Conservation (phyloP, 2,888 invertebrate species). For the Sinopyrophorus schimmeli region DNA sequence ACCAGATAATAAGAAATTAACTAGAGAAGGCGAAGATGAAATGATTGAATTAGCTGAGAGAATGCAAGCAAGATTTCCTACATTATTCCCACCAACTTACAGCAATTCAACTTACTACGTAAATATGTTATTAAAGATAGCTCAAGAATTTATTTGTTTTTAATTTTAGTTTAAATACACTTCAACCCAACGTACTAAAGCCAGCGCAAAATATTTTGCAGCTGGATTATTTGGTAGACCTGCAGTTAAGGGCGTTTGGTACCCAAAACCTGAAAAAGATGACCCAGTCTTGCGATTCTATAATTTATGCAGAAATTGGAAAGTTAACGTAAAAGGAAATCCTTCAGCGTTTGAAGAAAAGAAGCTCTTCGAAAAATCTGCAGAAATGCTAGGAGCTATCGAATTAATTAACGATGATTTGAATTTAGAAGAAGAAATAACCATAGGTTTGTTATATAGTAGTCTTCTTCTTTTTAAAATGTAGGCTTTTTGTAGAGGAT, state of each 20-base stretch:
- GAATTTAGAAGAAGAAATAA: conserved; percentile 57
- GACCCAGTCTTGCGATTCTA: conserved; percentile 54
- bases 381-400: conserved; percentile 59
- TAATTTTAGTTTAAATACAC: conserved; percentile 73
- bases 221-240: conserved; percentile 74
- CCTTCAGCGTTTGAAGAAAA: conserved; percentile 42
- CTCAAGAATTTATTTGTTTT: conserved; percentile 11
- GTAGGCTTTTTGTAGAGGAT: conserved; percentile 61
- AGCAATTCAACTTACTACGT: conserved; percentile 31
- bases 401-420: conserved; percentile 63
- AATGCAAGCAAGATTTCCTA: conserved; percentile 72
- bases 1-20: conserved; percentile 59
- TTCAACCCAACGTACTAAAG: conserved; percentile 72
- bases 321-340: conserved; percentile 46
- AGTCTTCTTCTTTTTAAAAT: no score
- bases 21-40: conserved; percentile 77
- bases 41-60: conserved; percentile 72
- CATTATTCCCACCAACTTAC: conserved; percentile 64
- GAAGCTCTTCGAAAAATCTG: conserved; percentile 43
- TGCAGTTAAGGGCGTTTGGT: conserved; percentile 64
- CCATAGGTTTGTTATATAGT: neutral
- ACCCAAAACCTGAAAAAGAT: conserved; percentile 64
- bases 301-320: conserved; percentile 52
- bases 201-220: conserved; percentile 75
- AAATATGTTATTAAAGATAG: conserved; percentile 15